Base-by-base conservation (phyloP, 2,797 vertebrate genomes). In the Petrocephalus schoutedeni region DNA sequence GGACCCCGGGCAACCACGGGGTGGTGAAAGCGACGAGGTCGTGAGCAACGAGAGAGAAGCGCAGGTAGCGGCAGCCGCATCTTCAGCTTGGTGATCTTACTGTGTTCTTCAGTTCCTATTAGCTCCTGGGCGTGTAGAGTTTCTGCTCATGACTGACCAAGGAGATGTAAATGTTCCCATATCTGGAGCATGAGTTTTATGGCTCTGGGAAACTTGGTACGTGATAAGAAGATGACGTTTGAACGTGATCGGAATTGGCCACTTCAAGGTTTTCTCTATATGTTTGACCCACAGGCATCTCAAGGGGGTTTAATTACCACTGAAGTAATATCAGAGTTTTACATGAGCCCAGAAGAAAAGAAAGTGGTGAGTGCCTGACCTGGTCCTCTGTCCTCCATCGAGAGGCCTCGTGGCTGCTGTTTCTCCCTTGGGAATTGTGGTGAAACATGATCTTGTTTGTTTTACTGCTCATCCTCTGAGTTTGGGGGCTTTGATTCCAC, bases 271-370 rank as follows among this genome's bases (percentile, higher is more conserved):
- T 4, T 77, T 14, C 14, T n/a, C 32, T 6, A 77, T 58, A 23
- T 57, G 23, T 85, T 28, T 85, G 8, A 45, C 28, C 14, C 28
- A 23, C n/a, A 19, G 54, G 86, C 16, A 0, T 91, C 91, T 71
- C 92, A 93, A 83, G 93, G 94, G 90, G 95, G 96, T 86, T 90
- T 94, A 86, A 96, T 98, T 92, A 97, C 96, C 89, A 96, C 96
- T 85, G 98, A 99, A 95, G 95, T 97, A 91, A 98, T 98, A 94
- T 92, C 92, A 89, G 97, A 99, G 91, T 99, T 99, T 93, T 92
- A 94, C 87, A 92, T 99, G 92, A 96, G 95, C 89, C 95, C 95
- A 71, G 98, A 99, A 92, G 98, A 99, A 93, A 98, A 96, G 59
- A 99, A 97, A 97, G 93, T 95, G 96, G 98, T 99, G 94, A 94